Evolutionary conservation across 2,888 invertebrate genomes (phyloP).

Genomic region (Dysmachus trigonus): DNA sequence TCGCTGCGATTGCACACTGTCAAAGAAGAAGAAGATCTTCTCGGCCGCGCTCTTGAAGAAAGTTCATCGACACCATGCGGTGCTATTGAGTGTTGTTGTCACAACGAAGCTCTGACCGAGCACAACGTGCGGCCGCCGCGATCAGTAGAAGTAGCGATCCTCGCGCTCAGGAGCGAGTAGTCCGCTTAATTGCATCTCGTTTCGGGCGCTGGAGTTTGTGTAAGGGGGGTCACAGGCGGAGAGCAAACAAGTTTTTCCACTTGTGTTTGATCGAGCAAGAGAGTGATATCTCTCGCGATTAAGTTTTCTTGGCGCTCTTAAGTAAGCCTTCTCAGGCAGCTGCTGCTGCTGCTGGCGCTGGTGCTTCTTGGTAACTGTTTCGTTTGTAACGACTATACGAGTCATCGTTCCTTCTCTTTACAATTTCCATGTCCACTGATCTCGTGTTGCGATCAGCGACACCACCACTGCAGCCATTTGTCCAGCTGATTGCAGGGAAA

Average conservation of each 20-base stretch:
- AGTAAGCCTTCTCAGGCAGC: neutral
- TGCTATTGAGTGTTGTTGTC: too few relatives aligned
- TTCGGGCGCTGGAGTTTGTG: neutral
- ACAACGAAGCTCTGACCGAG: neutral
- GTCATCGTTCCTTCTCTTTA: slow-evolving; percentile 19
- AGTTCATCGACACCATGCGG: slow-evolving; percentile 20
- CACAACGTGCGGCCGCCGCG: neutral
- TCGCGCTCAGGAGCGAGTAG: neutral
- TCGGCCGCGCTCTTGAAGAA: slow-evolving; percentile 5
- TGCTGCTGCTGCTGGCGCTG: neutral
- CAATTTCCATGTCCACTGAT: neutral
- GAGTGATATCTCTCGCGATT: neutral
- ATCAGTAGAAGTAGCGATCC: neutral
- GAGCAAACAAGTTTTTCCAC: neutral
- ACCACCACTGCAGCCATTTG: neutral
- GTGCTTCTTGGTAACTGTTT: slow-evolving; percentile 30
- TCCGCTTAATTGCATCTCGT: neutral
- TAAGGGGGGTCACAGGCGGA: neutral
- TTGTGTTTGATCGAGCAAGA: neutral
- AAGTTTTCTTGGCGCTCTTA: neutral
- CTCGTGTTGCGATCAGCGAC: neutral
- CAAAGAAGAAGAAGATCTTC: neutral
- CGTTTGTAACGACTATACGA: slow-evolving; percentile 29
- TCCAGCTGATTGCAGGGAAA: slow-evolving; percentile 24
- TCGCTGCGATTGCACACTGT: neutral